Conservation (phyloP, 2,888 invertebrate genomes). For the Scaptomyza tumidula region DNA sequence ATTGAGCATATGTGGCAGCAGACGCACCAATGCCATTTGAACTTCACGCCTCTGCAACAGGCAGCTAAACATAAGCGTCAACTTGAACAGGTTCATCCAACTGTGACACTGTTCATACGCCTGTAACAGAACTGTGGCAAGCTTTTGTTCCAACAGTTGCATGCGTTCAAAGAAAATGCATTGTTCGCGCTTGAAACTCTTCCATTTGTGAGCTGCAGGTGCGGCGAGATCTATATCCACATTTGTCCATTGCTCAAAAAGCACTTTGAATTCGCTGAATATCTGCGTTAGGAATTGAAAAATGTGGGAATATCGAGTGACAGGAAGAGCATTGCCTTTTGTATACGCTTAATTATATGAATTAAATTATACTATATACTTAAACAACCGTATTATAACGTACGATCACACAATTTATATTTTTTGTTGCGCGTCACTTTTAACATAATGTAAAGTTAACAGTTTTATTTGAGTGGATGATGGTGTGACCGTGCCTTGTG, state of each 20-base stretch:
- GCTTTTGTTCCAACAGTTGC: slow-evolving; percentile 85
- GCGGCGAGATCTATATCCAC: slow-evolving; percentile 80
- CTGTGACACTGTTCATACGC: slow-evolving; percentile 87
- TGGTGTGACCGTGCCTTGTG: background rate
- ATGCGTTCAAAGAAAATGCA: slow-evolving; percentile 84
- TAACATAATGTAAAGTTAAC: background rate
- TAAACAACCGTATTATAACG: too few species aligned
- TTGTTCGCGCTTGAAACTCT: slow-evolving; percentile 86
- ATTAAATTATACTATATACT: too few species aligned
- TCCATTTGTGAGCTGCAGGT: slow-evolving; percentile 63
- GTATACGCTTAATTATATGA: background rate
- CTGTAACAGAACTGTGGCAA: slow-evolving; percentile 86
- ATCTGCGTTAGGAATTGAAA: slow-evolving; percentile 60
- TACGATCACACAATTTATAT: too few species aligned
- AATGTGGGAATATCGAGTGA: too few species aligned
- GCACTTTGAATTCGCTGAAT: slow-evolving; percentile 78
- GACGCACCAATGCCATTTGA: slow-evolving; percentile 85
- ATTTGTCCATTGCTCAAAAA: slow-evolving; percentile 82
- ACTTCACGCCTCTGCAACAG: slow-evolving; percentile 86
- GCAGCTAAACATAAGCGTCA: slow-evolving; percentile 85
- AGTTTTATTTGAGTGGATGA: background rate
- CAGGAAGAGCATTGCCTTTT: too few species aligned
- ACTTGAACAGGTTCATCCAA: slow-evolving; percentile 86
- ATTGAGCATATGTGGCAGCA: slow-evolving; percentile 85
- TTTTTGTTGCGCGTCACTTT: background rate